Base-by-base conservation (phyloP, 1,140 invertebrate genomes). In the Philopotamus ludificatus region DNA sequence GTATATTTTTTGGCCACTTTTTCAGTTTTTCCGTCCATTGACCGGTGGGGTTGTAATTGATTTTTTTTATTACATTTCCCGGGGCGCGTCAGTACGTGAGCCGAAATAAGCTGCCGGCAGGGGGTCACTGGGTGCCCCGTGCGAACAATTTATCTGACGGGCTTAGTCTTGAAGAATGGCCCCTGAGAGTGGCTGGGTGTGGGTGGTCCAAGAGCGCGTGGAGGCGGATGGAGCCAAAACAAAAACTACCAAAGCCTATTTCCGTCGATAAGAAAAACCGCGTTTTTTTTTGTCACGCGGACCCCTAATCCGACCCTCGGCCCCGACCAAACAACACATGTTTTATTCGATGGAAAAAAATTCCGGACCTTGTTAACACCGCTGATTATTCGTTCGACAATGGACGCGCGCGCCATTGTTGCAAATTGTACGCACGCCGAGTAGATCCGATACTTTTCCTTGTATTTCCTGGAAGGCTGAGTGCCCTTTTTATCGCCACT, bases 51-150 rank as follows among this genome's bases (percentile, higher is more conserved):
- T 28, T 39, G 54, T 57, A 57, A 57, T 57, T 57, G 54, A 57
- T 57, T 57, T 57, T 57, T 50, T 57, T 57, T 57, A 57, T 57
- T 57, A 39, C 54, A 42, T 57, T 57, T 57, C 39, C 50, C 54
- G 34, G 15, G 20, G 54, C 50, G 50, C 50, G n/a, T 22, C 22
- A 22, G 50, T 22, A 53, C 50, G 50, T 53, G 50, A 53, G 28
- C 54, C 54, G 54, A 25, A 57, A 57, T 42, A 1, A 34, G 28
- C 28, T 12, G 28, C 28, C 4, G 12, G 4, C 4, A 12, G 28
- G 28, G 28, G 28, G 28, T 34, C n/a, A n/a, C n/a, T 34, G 28
- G 28, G 28, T 12, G 28, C 2, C 51, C 51, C 51, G 39, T 57
- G n/a, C 54, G 54, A 34, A 57, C 54, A 53, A 53, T 53, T 53